A percentile compares a stretch with the other conserved stretches of the same genome.
phyloP scores from a whole-genome alignment of 1,140 invertebrate genomes.

The Drosophila bocki region DNA sequence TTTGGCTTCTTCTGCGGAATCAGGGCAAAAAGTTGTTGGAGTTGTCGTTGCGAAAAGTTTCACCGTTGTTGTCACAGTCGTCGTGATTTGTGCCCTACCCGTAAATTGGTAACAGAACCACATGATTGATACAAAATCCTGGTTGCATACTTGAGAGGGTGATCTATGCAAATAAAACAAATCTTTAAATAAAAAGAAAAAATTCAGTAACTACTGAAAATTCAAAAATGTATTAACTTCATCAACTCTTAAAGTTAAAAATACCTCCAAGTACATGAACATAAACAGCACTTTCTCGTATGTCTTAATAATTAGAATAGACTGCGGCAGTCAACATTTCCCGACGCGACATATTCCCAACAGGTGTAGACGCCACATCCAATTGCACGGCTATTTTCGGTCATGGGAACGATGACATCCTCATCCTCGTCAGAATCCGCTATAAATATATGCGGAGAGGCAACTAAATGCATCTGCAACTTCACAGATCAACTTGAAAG shows the following conservation, averaged over 20 bases:
- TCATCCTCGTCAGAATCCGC: conserved; percentile 16
- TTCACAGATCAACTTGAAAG: conserved; percentile 38
- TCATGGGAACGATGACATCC: conserved; percentile 38
- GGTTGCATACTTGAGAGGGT: conserved; percentile 20
- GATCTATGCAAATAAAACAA: not conserved
- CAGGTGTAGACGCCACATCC: conserved; percentile 71
- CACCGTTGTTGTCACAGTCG: conserved; percentile 61
- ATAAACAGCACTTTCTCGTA: conserved; percentile 3
- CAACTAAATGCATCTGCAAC: conserved; percentile 43
- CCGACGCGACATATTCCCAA: conserved; percentile 62
- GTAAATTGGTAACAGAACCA: conserved; percentile 17
- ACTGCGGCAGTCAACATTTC: conserved; percentile 40
- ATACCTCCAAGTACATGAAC: not conserved
- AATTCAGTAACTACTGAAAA: not conserved
- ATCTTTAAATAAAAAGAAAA: not conserved
- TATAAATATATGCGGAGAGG: conserved; percentile 56
- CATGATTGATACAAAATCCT: conserved; percentile 69
- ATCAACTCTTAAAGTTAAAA: not conserved
- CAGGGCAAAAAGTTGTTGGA: conserved; percentile 59
- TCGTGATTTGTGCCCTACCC: conserved; percentile 57
- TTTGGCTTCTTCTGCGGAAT: conserved; percentile 50
- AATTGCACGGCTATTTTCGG: conserved; percentile 51
- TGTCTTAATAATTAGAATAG: conserved; percentile 31
- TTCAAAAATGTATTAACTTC: not conserved
- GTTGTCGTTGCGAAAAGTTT: conserved; percentile 68